Evolutionary conservation across 2,888 invertebrate genomes (phyloP).

Genomic region (Tetragonisca angustula): DNA sequence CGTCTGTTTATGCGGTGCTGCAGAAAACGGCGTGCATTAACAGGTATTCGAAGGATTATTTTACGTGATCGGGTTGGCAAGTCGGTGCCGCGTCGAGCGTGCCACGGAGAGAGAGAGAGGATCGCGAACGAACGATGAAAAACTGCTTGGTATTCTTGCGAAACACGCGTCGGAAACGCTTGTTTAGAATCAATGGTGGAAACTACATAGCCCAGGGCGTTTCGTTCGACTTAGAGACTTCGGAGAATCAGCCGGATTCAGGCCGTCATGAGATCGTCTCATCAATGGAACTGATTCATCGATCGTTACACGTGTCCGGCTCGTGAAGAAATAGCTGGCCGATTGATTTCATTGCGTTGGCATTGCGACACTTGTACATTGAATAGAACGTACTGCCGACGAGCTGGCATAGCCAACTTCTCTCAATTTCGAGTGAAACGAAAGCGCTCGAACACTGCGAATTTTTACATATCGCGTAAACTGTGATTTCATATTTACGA

Average conservation of each 20-base stretch:
- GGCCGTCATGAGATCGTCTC: slow-evolving; percentile 19
- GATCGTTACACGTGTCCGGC: slow-evolving; percentile 35
- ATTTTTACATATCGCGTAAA: too few species aligned
- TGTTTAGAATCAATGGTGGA: slow-evolving; percentile 52
- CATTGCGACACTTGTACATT: slow-evolving; percentile 15
- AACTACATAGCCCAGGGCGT: not conserved
- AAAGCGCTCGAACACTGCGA: too few species aligned
- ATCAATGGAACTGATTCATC: slow-evolving; percentile 32
- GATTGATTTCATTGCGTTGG: slow-evolving; percentile 50
- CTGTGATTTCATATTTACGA: too few species aligned
- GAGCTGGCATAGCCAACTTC: slow-evolving; percentile 31
- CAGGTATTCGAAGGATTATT: slow-evolving; percentile 61
- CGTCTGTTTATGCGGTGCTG: slow-evolving; percentile 45
- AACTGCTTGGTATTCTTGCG: slow-evolving; percentile 56
- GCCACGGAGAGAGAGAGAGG: slow-evolving; percentile 8
- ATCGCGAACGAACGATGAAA: slow-evolving; percentile 31
- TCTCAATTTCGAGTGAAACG: slow-evolving; percentile 10
- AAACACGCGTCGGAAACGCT: slow-evolving; percentile 23
- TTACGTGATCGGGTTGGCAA: slow-evolving; percentile 56
- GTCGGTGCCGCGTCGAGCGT: not conserved
- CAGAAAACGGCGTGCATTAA: slow-evolving; percentile 48
- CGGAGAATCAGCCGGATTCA: not conserved
- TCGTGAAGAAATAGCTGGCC: slow-evolving; percentile 20
- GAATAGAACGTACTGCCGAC: not conserved
- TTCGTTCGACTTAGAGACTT: slow-evolving; percentile 7